Evolutionary conservation across 35 echinoderm and acorn worm species (phyloP).

Genomic region (Nesometra sesokonis): DNA sequence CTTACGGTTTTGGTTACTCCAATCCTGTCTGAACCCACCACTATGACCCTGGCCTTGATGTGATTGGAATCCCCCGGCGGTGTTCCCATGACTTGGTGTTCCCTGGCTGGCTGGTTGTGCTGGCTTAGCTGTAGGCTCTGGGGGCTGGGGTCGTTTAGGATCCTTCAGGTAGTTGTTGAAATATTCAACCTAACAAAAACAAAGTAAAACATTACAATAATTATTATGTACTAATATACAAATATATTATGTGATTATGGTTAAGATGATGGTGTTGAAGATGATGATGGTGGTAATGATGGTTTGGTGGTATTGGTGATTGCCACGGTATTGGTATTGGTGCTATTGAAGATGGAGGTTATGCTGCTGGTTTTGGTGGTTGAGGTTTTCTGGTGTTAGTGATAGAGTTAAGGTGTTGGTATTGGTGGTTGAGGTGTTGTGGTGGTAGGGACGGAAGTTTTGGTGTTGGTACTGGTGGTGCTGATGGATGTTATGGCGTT

Average conservation of each 20-base stretch:
- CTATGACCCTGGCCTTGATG: constrained; percentile 12
- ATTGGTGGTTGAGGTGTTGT: too few relatives aligned
- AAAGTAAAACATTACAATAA: background rate
- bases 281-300: too few relatives aligned
- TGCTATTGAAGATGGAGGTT: background rate
- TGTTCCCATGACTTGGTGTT: background rate
- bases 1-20: constrained; percentile 30
- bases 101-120: constrained; percentile 3
- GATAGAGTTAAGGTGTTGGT: too few relatives aligned
- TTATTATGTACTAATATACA: too few relatives aligned
- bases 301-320: too few relatives aligned
- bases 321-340: background rate
- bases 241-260: too few relatives aligned
- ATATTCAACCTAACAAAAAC: constrained; percentile 53
- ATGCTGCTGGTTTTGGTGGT: background rate
- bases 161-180: constrained; percentile 95
- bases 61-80: background rate
- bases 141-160: constrained; percentile 46
- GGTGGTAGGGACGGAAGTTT: too few relatives aligned
- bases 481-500: too few relatives aligned
- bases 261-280: too few relatives aligned
- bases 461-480: too few relatives aligned
- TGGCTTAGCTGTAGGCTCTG: constrained; percentile 50
- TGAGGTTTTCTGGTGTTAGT: too few relatives aligned
- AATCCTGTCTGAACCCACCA: background rate